Conservation (phyloP, 1,140 invertebrate species). For the Ctenoplectra terminalis region DNA sequence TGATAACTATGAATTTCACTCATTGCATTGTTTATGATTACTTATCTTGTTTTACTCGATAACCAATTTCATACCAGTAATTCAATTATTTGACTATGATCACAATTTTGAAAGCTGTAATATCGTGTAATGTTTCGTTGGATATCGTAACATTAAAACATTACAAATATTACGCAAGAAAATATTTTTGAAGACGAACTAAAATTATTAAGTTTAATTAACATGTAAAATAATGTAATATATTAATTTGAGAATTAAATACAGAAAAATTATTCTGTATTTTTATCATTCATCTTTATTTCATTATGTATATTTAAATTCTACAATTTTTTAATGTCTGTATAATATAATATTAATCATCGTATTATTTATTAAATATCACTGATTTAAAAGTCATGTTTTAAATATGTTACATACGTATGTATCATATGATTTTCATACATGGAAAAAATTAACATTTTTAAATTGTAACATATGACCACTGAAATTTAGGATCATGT, state of each 20-base stretch:
- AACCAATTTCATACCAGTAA: background rate
- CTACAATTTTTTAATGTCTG: background rate
- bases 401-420: too few relatives aligned
- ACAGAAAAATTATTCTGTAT: background rate
- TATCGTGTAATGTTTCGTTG: background rate
- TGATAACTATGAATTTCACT: conserved; percentile 1
- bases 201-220: background rate
- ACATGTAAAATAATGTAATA: background rate
- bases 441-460: background rate
- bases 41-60: background rate
- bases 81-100: background rate
- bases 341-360: background rate
- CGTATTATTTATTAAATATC: background rate
- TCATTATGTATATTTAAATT: background rate
- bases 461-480: too few relatives aligned
- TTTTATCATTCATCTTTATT: background rate
- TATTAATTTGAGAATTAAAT: background rate
- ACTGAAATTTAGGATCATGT: too few relatives aligned
- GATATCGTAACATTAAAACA: too few relatives aligned
- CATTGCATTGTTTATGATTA: background rate
- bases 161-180: background rate
- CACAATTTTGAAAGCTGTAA: background rate
- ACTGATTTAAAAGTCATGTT: background rate
- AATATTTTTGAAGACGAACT: background rate
- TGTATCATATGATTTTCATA: background rate